Evolutionary conservation across 2,113 vertebrate species (phyloP), one percentile per base, ranked within the genome.

Genomic region (Aleadryas rufinucha): DNA sequence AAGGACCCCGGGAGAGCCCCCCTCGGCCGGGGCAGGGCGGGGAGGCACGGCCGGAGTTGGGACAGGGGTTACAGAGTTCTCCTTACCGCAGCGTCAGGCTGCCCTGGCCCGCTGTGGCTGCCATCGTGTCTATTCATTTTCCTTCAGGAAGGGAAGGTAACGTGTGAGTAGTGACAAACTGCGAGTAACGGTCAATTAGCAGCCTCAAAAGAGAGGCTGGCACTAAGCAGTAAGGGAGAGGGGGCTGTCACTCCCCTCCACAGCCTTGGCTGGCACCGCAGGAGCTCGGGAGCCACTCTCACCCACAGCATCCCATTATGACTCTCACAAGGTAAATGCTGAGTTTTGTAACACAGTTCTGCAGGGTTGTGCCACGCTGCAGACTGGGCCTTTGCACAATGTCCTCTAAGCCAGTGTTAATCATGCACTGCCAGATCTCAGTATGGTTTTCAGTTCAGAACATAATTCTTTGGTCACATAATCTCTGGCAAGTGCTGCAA

Each of bases 371-470:
- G 47, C 41, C 76, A 16, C 0, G 0, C 68, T 22, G 23, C 77
- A 17, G 13, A 17, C 5, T 3, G 39, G 17, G 45, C 60, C 74
- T 39, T 30, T 31, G 65, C 4, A 2, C 6, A 1, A 27, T 4
- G 8, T 61, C 74, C 56, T 65, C 42, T n/a, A 44, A 50, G 28
- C 14, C 64, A 6, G 13, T 0, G 1, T 66, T 63, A 6, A 10
- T 49, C 61, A 83, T 0, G 0, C 35, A 21, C 17, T 0, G 0
- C 61, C 37, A 16, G 30, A 19, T 47, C 68, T 31, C 54, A 7
- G 35, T 2, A 2, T 6, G 54, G 26, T 44, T 84, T 80, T 60
- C 42, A 23, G 41, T 31, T 44, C 63, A 41, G 41, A 52, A 83
- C 4, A 2, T 31, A 56, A 44, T 60, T 37, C 27, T 78, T 70